phyloP scores from a whole-genome alignment of 2,113 vertebrate genomes.

The Bostrychus sinensis region DNA sequence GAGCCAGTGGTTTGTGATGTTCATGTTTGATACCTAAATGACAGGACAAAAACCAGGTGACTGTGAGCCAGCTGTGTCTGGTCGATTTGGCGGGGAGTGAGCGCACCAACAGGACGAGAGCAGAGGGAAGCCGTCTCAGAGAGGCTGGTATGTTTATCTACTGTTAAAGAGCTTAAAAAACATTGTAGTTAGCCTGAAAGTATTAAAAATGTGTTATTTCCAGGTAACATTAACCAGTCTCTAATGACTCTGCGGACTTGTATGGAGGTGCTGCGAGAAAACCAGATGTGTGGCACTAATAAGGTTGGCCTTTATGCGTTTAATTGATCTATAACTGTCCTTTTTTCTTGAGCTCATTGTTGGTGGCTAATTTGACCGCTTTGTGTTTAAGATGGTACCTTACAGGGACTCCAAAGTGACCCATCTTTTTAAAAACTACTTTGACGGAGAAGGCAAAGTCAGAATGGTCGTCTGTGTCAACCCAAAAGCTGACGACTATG shows the following conservation, averaged over 20 bases:
- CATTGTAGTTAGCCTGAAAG: not conserved
- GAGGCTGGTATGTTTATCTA: slow-evolving; percentile 85
- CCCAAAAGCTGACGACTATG: slow-evolving; percentile 95
- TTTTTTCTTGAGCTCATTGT: no score
- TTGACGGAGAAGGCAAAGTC: slow-evolving; percentile 97
- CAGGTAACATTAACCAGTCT: slow-evolving; percentile 98
- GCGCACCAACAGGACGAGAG: slow-evolving; percentile 91
- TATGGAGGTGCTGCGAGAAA: slow-evolving; percentile 94
- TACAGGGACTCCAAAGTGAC: slow-evolving; percentile 98
- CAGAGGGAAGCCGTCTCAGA: slow-evolving; percentile 90
- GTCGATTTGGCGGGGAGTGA: slow-evolving; percentile 97
- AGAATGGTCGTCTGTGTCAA: slow-evolving; percentile 97
- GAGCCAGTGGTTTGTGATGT: not conserved
- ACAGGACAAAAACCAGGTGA: slow-evolving; percentile 93
- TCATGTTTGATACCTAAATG: slow-evolving; percentile 6
- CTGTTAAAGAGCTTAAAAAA: no score
- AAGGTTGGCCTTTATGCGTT: slow-evolving; percentile 78
- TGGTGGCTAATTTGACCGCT: not conserved
- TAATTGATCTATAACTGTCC: no score
- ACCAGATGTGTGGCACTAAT: slow-evolving; percentile 92
- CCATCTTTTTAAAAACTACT: slow-evolving; percentile 98
- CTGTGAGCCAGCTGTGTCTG: slow-evolving; percentile 90
- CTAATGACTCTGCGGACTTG: slow-evolving; percentile 95
- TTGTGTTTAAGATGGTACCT: slow-evolving; percentile 89
- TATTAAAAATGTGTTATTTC: not conserved